Evolutionary conservation across 2,888 invertebrate species (phyloP), one percentile per base, ranked within the genome.

Genomic region (Ptychoptera albimana): DNA sequence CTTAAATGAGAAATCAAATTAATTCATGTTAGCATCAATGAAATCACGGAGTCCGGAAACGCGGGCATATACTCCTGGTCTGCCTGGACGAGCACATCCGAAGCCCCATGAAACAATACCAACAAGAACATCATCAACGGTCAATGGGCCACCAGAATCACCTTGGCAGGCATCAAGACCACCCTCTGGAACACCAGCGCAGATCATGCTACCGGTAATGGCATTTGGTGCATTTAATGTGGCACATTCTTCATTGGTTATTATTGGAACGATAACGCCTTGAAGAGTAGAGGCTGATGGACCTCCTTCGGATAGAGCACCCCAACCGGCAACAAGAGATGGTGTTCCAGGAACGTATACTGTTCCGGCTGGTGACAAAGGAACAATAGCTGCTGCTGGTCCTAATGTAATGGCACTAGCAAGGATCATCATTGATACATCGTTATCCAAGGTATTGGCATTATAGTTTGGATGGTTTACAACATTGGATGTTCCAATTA

Each of bases 371-470:
- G 55, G 60, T 2, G 48, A 37, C 1, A 51, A 51, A 30, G 66
- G 58, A 58, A 75, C 54, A 12, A 76, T 67, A 1, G 65, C 59
- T 31, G 62, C 58, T 0, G 73, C 61, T 1, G 50, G 56, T 1
- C 63, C 55, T 48, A 52, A 63, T 39, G 64, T 67, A 12, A 53
- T 49, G 39, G 76, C 55, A 1, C 69, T 57, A 4, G 57, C 60
- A 60, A 67, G 66, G 6, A 77, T 52, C 40, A 60, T 63, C 1
- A 75, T 50, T 0, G 74, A 75, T n/a, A 77, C 61, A 45, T 77
- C 77, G 50, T 67, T 68, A 49, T 73, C 71, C 64, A 70, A 69
- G 32, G 63, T 60, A 1, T 53, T 51, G 38, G 57, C 56, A 13
- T 63, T 63, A 53, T 72, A 77, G 1, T 58, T 56, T 10, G 68